These are phyloP conservation scores for Onychostoma macrolepis DNA, from an alignment of 2,113 vertebrate genomes.

Conservation along the genomic window DNA sequence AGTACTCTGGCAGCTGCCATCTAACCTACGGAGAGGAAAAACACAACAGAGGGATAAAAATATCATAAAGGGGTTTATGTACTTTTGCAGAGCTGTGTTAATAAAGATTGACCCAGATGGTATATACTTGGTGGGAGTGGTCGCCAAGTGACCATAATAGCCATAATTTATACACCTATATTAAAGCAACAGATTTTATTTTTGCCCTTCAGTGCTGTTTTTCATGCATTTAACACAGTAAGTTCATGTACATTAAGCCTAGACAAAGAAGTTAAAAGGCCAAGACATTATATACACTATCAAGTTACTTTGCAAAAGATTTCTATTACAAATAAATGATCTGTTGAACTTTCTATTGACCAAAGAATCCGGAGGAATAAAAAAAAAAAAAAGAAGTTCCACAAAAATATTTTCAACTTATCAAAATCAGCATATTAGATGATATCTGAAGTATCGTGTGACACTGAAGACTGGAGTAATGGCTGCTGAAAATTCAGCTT, in stretches of 20 bases:
- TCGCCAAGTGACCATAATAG: conserved; percentile 26
- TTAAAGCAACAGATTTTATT: neutral
- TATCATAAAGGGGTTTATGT: no score
- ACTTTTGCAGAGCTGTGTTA: neutral
- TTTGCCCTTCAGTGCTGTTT: neutral
- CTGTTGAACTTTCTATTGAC: neutral
- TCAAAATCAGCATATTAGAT: neutral
- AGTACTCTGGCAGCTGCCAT: neutral
- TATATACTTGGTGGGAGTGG: neutral
- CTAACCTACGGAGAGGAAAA: neutral
- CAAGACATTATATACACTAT: neutral
- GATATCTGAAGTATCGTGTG: neutral
- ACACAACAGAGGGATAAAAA: neutral
- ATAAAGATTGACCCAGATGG: neutral
- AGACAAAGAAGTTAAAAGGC: neutral
- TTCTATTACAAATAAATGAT: neutral
- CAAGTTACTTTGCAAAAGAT: neutral
- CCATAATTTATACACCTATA: neutral
- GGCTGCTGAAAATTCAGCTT: neutral
- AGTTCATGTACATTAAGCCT: neutral
- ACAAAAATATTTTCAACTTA: neutral
- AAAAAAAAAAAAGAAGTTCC: neutral
- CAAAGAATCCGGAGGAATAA: neutral
- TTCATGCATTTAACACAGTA: neutral
- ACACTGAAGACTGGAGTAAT: neutral